Percentiles rank a stretch among this genome's conserved stretches.
These are phyloP conservation scores for Platichthys stellatus DNA, from an alignment of 2,113 vertebrate species.

Conservation along the genomic window DNA sequence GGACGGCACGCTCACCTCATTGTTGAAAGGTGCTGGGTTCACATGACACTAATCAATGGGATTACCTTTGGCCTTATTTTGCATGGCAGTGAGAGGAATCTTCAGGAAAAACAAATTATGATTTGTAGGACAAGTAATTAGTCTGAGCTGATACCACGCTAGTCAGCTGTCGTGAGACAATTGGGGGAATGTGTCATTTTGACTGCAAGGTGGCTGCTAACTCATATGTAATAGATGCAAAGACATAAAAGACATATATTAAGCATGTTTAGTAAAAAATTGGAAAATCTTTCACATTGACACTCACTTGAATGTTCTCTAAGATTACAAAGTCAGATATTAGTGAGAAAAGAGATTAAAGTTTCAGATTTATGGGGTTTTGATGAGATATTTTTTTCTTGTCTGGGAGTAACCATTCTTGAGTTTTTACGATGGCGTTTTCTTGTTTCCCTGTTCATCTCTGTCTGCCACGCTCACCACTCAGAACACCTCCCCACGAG, in stretches of 20 bases:
- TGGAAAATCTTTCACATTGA: too few species aligned
- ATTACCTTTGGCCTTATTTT: conserved; percentile 74
- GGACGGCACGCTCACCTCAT: conserved; percentile 71
- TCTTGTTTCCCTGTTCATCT: background rate
- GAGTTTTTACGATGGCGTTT: background rate
- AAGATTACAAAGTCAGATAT: too few species aligned
- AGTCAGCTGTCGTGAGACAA: conserved; percentile 20
- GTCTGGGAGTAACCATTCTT: background rate
- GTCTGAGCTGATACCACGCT: conserved; percentile 26
- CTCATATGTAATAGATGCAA: too few species aligned
- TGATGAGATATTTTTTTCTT: too few species aligned
- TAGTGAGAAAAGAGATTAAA: too few species aligned
- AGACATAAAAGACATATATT: too few species aligned
- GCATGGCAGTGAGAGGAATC: conserved; percentile 53
- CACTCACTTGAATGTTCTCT: too few species aligned
- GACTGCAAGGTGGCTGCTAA: background rate
- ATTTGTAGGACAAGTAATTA: conserved; percentile 69
- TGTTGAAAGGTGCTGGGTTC: conserved; percentile 74
- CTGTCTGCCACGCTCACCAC: background rate
- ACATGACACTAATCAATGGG: conserved; percentile 73
- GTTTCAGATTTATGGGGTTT: too few species aligned
- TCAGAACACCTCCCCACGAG: background rate
- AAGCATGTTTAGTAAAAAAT: too few species aligned
- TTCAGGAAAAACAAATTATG: conserved; percentile 65
- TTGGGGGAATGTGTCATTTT: conserved; percentile 20